Conservation (phyloP, 2,113 vertebrate species). For the Amblyornis subalaris region DNA sequence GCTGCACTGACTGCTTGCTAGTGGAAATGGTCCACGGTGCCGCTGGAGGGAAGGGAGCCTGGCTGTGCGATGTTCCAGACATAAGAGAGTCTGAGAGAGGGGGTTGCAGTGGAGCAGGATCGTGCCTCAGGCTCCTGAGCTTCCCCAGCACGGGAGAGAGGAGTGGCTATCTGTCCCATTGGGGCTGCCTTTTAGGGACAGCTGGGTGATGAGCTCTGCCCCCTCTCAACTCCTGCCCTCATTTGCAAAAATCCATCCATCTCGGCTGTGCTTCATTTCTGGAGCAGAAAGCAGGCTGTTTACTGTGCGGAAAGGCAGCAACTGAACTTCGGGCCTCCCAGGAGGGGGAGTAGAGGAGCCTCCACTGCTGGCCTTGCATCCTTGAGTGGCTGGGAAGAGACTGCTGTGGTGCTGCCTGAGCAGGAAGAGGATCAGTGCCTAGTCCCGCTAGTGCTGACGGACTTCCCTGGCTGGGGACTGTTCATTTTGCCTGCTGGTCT, state of each 20-base stretch:
- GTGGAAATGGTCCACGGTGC: rapidly evolving
- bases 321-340: neutral
- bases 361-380: neutral
- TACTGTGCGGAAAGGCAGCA: neutral
- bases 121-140: rapidly evolving
- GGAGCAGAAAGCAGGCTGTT: neutral
- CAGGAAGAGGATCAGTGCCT: neutral
- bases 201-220: neutral
- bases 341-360: conserved; percentile 47
- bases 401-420: neutral
- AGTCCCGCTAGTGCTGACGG: rapidly evolving
- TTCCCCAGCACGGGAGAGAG: rapidly evolving
- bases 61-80: rapidly evolving
- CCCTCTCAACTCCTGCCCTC: neutral
- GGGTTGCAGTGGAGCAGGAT: neutral
- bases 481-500: neutral
- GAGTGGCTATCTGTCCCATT: neutral
- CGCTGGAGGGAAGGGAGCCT: neutral
- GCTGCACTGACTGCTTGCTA: neutral
- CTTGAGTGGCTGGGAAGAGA: neutral
- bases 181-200: neutral
- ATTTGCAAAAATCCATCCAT: neutral
- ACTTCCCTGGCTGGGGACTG: neutral
- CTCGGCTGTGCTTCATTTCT: neutral
- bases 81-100: neutral